Percentiles rank a stretch among this genome's conserved stretches.
Evolutionary conservation across 2,888 invertebrate species (phyloP).

Genomic region (Coenonympha arcania): DNA sequence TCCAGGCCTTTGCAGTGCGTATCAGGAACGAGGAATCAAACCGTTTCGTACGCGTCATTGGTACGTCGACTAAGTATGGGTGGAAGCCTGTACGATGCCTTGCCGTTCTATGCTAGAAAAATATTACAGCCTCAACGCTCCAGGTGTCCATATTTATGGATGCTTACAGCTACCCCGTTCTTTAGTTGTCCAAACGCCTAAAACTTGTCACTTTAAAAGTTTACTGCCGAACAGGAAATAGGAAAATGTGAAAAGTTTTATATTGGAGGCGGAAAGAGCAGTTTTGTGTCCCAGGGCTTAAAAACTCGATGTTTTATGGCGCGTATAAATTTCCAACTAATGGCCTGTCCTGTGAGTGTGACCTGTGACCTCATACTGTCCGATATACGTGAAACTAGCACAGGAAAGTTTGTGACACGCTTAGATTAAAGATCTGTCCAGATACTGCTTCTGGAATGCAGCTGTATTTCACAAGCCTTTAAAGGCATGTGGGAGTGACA

Average conservation of each 20-base stretch:
- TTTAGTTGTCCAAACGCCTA: too few species aligned
- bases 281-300: not conserved
- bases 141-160: too few species aligned
- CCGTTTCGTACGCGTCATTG: too few species aligned
- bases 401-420: not conserved
- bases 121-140: too few species aligned
- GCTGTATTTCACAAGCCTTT: not conserved
- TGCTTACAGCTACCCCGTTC: too few species aligned
- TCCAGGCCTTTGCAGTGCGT: too few species aligned
- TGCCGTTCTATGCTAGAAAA: too few species aligned
- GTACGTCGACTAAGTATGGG: too few species aligned
- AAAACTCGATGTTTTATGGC: slow-evolving; percentile 1
- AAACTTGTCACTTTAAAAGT: too few species aligned
- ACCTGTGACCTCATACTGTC: not conserved
- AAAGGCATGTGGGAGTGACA: not conserved
- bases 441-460: not conserved
- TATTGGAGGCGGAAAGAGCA: not conserved
- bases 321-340: not conserved
- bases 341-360: not conserved
- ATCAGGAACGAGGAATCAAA: too few species aligned
- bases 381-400: not conserved
- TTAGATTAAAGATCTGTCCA: slow-evolving; percentile 2
- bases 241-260: not conserved
- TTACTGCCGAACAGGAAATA: not conserved
- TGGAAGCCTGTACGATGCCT: too few species aligned